phyloP scores from a whole-genome alignment of 53 echinoderm and acorn worm species.

The Zoroaster sp. region DNA sequence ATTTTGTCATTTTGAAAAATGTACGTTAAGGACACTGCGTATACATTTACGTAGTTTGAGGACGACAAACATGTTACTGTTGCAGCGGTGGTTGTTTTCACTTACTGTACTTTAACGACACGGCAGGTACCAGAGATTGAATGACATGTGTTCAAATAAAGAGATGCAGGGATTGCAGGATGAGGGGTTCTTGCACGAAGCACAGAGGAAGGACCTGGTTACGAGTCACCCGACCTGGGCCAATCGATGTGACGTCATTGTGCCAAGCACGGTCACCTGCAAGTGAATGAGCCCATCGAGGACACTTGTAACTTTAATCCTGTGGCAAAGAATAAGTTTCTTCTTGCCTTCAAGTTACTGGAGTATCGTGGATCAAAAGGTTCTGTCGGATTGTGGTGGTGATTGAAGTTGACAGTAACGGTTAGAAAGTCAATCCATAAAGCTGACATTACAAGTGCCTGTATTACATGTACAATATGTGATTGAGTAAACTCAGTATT shows the following conservation, averaged over 20 bases:
- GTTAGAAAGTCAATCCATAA: too few relatives aligned
- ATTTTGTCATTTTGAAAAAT: not conserved
- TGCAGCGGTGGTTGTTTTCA: too few relatives aligned
- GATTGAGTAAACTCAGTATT: too few relatives aligned
- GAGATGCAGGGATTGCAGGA: not conserved
- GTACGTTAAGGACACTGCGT: too few relatives aligned
- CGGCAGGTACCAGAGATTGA: not conserved
- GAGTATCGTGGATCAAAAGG: too few relatives aligned
- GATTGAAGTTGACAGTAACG: not conserved
- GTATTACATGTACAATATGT: too few relatives aligned
- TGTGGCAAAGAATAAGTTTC: not conserved
- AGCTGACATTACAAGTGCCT: too few relatives aligned
- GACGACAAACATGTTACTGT: too few relatives aligned
- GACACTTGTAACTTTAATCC: not conserved
- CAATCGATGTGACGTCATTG: not conserved
- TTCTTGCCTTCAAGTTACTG: not conserved
- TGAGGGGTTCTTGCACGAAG: not conserved
- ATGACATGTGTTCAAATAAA: not conserved
- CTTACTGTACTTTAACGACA: too few relatives aligned
- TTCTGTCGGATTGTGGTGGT: not conserved
- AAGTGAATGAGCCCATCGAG: not conserved
- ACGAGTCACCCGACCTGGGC: not conserved
- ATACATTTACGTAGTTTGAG: too few relatives aligned
- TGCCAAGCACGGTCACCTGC: not conserved
- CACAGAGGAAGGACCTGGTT: not conserved